These are phyloP conservation scores for Drosophila dunni DNA, from an alignment of 1,140 invertebrate species.

Conservation along the genomic window DNA sequence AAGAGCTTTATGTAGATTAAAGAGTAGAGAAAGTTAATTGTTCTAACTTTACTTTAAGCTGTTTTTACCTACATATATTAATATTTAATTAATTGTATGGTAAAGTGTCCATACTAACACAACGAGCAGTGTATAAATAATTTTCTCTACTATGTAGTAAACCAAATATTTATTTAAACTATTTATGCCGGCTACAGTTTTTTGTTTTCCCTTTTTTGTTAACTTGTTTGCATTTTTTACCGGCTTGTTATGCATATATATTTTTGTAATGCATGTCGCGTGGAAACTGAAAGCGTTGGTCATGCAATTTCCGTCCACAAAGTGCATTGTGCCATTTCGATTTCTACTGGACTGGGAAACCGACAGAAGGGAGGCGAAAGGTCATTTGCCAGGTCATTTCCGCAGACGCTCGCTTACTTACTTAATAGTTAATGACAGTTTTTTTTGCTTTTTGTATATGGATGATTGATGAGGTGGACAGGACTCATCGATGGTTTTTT, in stretches of 20 bases:
- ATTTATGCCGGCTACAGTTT: conserved; percentile 13
- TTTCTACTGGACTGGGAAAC: neutral
- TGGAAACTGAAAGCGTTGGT: conserved; percentile 51
- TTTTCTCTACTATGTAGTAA: neutral
- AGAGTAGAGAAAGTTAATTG: no score
- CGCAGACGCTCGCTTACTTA: conserved; percentile 31
- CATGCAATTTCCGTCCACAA: conserved; percentile 52
- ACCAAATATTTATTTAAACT: conserved; percentile 23
- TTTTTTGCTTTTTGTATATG: conserved; percentile 15
- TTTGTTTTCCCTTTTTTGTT: neutral
- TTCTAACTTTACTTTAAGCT: no score
- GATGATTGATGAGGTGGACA: conserved; percentile 34
- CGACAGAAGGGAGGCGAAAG: neutral
- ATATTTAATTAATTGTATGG: no score
- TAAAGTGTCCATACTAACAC: no score
- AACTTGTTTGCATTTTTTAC: conserved; percentile 18
- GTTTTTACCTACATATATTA: no score
- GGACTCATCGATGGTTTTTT: conserved; percentile 34
- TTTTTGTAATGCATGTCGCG: conserved; percentile 1
- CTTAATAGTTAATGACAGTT: conserved; percentile 58
- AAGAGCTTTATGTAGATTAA: no score
- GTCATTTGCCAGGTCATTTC: conserved; percentile 28
- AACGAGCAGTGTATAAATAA: neutral
- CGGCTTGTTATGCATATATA: conserved; percentile 1
- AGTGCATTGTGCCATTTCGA: conserved; percentile 51